Percentiles rank a stretch among this genome's conserved stretches.
Evolutionary conservation across 2,888 invertebrate genomes (phyloP).

Genomic region (Parelbella ahira): DNA sequence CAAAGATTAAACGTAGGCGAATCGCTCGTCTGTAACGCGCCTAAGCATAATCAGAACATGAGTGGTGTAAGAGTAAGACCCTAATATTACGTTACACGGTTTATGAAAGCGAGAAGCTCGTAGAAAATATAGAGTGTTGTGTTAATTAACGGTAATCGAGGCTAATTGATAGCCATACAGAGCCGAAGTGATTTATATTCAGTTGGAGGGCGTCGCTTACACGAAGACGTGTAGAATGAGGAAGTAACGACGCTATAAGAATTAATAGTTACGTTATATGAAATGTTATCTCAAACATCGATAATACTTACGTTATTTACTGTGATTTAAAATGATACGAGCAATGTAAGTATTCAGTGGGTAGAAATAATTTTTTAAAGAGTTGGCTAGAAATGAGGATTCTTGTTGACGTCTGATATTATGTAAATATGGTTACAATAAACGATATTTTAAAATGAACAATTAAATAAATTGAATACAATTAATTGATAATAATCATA

Average conservation of each 20-base stretch:
- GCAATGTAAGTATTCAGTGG: no score
- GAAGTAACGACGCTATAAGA: slow-evolving; percentile 16
- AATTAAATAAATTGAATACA: no score
- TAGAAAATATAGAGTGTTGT: slow-evolving; percentile 33
- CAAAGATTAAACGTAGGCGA: no score
- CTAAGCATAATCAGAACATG: slow-evolving; percentile 14
- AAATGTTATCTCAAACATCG: no score
- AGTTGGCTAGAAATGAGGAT: no score
- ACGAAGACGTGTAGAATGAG: slow-evolving; percentile 19
- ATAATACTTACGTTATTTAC: no score
- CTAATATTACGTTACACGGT: slow-evolving; percentile 23
- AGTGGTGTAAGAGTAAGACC: slow-evolving; percentile 17
- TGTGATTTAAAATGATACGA: no score
- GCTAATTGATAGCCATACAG: slow-evolving; percentile 39
- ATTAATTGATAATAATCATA: no score
- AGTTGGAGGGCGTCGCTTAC: slow-evolving; percentile 18
- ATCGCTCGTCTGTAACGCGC: not conserved
- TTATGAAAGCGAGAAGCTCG: slow-evolving; percentile 36
- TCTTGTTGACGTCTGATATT: no score
- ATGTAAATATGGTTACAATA: no score
- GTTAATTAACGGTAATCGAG: slow-evolving; percentile 40
- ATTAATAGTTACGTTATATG: slow-evolving; percentile 1
- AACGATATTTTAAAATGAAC: no score
- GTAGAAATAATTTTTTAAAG: no score
- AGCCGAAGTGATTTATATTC: slow-evolving; percentile 33